Conservation (phyloP, 2,888 invertebrate species). For the Hedychridium roseum region DNA sequence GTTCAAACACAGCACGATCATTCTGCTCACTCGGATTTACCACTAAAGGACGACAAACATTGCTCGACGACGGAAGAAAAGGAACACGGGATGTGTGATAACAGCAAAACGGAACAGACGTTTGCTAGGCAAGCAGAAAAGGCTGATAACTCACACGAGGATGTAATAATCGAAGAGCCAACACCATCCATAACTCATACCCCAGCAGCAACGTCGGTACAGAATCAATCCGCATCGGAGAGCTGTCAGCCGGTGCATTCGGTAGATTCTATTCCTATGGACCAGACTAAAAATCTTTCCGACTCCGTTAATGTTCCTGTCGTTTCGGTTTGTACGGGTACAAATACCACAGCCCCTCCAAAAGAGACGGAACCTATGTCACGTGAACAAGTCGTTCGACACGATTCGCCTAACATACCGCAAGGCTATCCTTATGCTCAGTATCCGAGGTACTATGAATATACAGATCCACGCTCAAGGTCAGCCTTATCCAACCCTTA, state of each 20-base stretch:
- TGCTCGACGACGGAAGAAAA: slow-evolving; percentile 29
- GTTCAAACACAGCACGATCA: slow-evolving; percentile 38
- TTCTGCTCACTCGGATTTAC: slow-evolving; percentile 29
- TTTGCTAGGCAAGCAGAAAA: slow-evolving; percentile 42
- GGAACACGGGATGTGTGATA: too few relatives aligned
- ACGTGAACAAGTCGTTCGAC: slow-evolving; percentile 32
- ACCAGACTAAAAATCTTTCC: slow-evolving; percentile 26
- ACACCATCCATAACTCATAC: slow-evolving; percentile 25
- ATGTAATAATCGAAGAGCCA: slow-evolving; percentile 45
- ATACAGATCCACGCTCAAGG: slow-evolving; percentile 55
- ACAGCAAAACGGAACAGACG: slow-evolving; percentile 31
- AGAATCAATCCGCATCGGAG: too few relatives aligned
- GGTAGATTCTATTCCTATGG: too few relatives aligned
- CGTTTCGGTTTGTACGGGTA: slow-evolving; percentile 28
- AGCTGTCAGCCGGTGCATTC: too few relatives aligned
- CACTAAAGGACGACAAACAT: slow-evolving; percentile 35
- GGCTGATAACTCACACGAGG: slow-evolving; percentile 39
- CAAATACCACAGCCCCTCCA: slow-evolving; percentile 31
- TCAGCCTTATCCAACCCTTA: slow-evolving; percentile 54
- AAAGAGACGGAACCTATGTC: slow-evolving; percentile 32
- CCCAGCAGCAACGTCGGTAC: slow-evolving; percentile 10
- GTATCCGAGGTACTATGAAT: slow-evolving; percentile 58
- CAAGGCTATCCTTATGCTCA: slow-evolving; percentile 60
- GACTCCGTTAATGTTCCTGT: slow-evolving; percentile 23
- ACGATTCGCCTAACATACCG: slow-evolving; percentile 35